phyloP scores from a whole-genome alignment of 2,113 vertebrate species.

The Plestiodon gilberti region DNA sequence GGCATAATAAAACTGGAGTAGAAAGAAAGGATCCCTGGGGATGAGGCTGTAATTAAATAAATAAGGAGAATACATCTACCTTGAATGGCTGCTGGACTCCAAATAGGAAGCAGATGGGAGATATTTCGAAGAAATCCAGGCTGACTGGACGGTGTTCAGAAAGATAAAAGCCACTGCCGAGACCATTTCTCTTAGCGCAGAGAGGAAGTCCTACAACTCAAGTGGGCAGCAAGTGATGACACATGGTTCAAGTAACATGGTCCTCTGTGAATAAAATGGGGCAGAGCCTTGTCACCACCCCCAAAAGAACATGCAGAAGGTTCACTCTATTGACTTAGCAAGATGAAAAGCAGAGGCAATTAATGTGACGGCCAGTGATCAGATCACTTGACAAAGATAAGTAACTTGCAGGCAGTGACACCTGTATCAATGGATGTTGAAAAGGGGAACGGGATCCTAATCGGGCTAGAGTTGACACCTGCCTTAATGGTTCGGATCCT shows the following conservation, averaged over 20 bases:
- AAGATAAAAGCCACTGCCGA: conserved; percentile 67
- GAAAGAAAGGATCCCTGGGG: conserved; percentile 36
- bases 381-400: conserved; percentile 5
- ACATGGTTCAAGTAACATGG: conserved; percentile 67
- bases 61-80: conserved; percentile 59
- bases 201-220: conserved; percentile 69
- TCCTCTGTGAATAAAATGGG: conserved; percentile 60
- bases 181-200: conserved; percentile 62
- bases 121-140: conserved; percentile 52
- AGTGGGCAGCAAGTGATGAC: conserved; percentile 71
- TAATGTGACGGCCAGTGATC: conserved; percentile 26
- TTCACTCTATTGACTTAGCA: conserved; percentile 28
- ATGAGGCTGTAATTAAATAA: conserved; percentile 60
- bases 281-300: conserved; percentile 69
- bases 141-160: conserved; percentile 54
- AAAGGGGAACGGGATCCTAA: not conserved
- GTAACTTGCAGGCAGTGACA: not conserved
- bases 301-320: conserved; percentile 19
- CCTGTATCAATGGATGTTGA: fast-evolving
- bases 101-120: conserved; percentile 71
- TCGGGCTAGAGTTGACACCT: not conserved
- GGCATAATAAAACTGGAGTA: conserved; percentile 35
- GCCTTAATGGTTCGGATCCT: not conserved
- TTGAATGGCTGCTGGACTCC: conserved; percentile 54
- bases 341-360: conserved; percentile 56